Base-by-base conservation (phyloP, 2,113 vertebrate species). In the Centrocercus urophasianus region DNA sequence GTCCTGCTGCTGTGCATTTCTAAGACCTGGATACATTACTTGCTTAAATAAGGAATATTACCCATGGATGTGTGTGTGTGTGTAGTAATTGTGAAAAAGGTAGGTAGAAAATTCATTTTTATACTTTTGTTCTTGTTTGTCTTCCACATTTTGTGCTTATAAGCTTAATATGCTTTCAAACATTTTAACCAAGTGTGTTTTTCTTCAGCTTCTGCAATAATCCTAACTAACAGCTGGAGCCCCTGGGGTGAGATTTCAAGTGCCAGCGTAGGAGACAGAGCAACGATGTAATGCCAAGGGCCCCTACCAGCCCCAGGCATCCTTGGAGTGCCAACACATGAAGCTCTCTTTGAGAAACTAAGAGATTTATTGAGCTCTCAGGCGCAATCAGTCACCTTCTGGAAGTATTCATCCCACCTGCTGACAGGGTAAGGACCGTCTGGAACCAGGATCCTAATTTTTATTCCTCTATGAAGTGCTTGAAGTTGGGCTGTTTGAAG, bases 71-170 rank as follows among this genome's bases (percentile, higher is more conserved):
- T 0, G 2, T 66, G 25, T 64, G 22, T 25, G 19, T 28, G n/a
- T 32, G 7, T 3, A 11, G 10, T 2, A 0, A 0, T 18, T 75
- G 8, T 82, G 63, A 79, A 45, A 6, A 5, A 45, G 0, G 0
- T n/a, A 73, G 18, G 11, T 42, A 36, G 20, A 72, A 59, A 7
- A 43, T 9, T 1, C 0, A 0, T 27, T 15, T 52, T 52, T 2
- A 36, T 50, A 52, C 14, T 43, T 50, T 28, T 57, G 18, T 57
- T 57, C 34, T 0, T 6, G 1, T 3, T 13, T 32, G 16, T 6
- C 21, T 42, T 30, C 42, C 2, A 11, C 4, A 5, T 63, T 83
- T 77, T 75, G 7, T 52, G 10, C 2, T 47, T 91, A 91, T 32
- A 45, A 67, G 5, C 19, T 84, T 42, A 34, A 57, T 17, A 17